A percentile compares a stretch with the other conserved stretches of the same genome.
Conservation (phyloP, 2,888 invertebrate genomes). For the Rhopalosiphum nymphaeae region DNA sequence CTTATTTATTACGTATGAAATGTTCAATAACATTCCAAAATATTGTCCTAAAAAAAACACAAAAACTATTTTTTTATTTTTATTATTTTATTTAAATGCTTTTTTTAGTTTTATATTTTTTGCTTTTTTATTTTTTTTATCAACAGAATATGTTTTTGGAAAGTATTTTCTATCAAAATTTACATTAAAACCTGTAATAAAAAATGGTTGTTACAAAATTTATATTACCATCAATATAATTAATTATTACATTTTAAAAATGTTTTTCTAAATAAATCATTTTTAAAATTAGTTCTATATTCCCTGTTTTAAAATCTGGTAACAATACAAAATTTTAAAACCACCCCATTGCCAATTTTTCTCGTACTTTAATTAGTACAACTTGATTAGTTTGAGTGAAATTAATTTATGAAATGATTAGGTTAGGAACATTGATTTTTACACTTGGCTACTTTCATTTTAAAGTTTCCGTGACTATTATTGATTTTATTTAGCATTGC, state of each 20-base stretch:
- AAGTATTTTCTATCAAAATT: neutral
- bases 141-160: neutral
- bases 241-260: neutral
- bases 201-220: neutral
- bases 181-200: neutral
- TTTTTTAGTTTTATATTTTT: conserved; percentile 25
- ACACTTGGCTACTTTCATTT: neutral
- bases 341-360: neutral
- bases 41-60: conserved; percentile 19
- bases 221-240: neutral
- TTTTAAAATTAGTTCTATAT: neutral
- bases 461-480: neutral
- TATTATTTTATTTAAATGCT: conserved; percentile 1
- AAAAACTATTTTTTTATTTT: neutral
- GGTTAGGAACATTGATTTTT: neutral
- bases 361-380: neutral
- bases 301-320: neutral
- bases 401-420: neutral
- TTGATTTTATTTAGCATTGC: neutral
- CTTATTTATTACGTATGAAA: conserved; percentile 20
- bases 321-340: neutral
- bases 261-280: neutral
- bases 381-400: neutral
- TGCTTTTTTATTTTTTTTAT: conserved; percentile 36
- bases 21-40: conserved; percentile 49